These are phyloP conservation scores for human (Homo sapiens) DNA, from an alignment of 2,113 vertebrate species.

Conservation along the genomic window DNA sequence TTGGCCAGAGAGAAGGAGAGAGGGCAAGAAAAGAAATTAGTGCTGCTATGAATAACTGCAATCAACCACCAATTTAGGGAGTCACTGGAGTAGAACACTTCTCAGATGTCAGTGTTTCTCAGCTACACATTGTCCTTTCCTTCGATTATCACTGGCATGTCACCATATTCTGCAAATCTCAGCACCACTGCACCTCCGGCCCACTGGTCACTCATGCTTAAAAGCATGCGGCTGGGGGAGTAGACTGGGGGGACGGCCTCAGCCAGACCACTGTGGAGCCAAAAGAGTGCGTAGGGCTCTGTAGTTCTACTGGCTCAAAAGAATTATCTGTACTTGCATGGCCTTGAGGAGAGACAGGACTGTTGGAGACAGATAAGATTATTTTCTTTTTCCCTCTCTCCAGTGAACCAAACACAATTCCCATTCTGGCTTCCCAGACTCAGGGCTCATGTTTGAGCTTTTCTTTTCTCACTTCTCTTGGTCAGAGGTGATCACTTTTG, in stretches of 20 bases:
- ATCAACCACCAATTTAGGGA: background rate
- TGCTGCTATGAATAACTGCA: background rate
- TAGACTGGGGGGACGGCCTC: background rate
- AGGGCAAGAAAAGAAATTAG: background rate
- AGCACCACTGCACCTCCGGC: background rate
- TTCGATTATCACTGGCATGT: background rate
- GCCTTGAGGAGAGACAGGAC: background rate
- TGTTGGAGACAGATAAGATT: too few species aligned
- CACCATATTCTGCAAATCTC: background rate
- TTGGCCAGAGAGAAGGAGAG: background rate
- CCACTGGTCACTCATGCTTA: background rate
- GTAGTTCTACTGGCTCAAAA: background rate
- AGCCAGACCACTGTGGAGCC: background rate
- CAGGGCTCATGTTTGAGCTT: background rate
- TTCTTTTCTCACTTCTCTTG: background rate
- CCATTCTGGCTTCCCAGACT: background rate
- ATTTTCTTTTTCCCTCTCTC: background rate
- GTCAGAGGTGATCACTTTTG: background rate
- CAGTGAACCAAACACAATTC: background rate
- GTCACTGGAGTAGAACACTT: background rate
- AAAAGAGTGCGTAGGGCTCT: background rate
- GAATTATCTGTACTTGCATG: background rate
- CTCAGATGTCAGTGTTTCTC: background rate
- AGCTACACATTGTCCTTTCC: background rate
- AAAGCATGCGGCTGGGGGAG: background rate